Conservation (phyloP, 1,140 invertebrate genomes). For the Archegozetes longisetosus region DNA sequence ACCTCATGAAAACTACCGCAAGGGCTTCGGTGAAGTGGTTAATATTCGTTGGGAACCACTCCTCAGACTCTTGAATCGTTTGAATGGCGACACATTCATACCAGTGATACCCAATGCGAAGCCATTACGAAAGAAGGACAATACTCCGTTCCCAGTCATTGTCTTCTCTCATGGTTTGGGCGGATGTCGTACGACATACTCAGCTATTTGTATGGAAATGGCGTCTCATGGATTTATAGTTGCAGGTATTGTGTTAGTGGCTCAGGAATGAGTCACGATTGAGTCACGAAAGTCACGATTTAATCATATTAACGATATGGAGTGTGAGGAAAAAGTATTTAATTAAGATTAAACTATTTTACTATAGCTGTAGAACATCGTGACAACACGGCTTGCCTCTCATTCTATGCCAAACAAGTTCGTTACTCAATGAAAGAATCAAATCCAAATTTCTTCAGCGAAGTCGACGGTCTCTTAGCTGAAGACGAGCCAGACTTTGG, state of each 20-base stretch:
- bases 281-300: slow-evolving; percentile 25
- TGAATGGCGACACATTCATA: slow-evolving; percentile 35
- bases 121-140: slow-evolving; percentile 22
- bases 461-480: slow-evolving; percentile 3
- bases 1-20: slow-evolving; percentile 36
- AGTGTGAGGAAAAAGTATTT: neutral
- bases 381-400: slow-evolving; percentile 38
- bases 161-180: slow-evolving; percentile 50
- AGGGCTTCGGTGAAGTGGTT: slow-evolving; percentile 37
- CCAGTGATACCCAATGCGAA: slow-evolving; percentile 38
- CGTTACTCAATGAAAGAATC: slow-evolving; percentile 11
- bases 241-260: no score
- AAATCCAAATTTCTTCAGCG: slow-evolving; percentile 14
- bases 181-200: slow-evolving; percentile 42
- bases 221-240: slow-evolving; percentile 49
- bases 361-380: slow-evolving; percentile 27
- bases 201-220: slow-evolving; percentile 40
- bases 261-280: no score
- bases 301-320: neutral
- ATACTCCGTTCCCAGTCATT: slow-evolving; percentile 38
- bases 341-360: slow-evolving; percentile 8
- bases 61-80: slow-evolving; percentile 33
- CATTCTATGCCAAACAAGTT: slow-evolving; percentile 29
- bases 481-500: slow-evolving; percentile 16
- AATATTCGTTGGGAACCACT: slow-evolving; percentile 33